A percentile compares a stretch with the other conserved stretches of the same genome.
These are phyloP conservation scores for Aradophagus sp. DNA, from an alignment of 1,140 invertebrate species.

Conservation along the genomic window DNA sequence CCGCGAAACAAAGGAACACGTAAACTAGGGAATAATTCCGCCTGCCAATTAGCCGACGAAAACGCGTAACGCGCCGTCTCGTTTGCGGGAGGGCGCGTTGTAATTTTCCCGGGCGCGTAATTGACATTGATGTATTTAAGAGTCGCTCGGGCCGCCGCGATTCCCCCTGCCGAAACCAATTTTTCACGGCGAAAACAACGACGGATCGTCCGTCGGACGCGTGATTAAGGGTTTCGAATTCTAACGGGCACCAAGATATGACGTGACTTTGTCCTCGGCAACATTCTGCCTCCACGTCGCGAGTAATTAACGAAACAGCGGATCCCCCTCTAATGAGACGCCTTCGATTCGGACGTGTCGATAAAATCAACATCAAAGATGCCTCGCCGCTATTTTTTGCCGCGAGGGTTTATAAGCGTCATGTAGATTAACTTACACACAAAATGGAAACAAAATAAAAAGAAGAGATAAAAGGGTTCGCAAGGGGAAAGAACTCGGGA, in stretches of 20 bases:
- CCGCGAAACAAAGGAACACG: slow-evolving; percentile 19
- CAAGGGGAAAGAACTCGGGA: no score
- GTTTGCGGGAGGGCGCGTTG: slow-evolving; percentile 20
- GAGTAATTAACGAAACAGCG: no score
- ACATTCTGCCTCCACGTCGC: no score
- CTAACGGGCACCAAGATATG: slow-evolving; percentile 1
- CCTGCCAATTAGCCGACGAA: slow-evolving; percentile 39
- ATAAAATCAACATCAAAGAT: no score
- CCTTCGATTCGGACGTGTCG: no score
- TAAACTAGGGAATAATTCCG: slow-evolving; percentile 32
- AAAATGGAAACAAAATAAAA: no score
- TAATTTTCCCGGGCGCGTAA: slow-evolving; percentile 39
- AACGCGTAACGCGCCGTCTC: slow-evolving; percentile 17
- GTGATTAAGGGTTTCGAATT: slow-evolving; percentile 7
- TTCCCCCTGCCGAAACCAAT: slow-evolving; percentile 21
- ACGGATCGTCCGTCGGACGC: neutral
- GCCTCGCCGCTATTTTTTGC: no score
- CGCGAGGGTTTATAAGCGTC: no score
- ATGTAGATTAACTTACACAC: no score
- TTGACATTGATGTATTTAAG: slow-evolving; percentile 49
- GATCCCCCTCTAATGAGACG: no score
- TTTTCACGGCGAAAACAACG: slow-evolving; percentile 16
- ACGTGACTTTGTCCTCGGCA: slow-evolving; percentile 7
- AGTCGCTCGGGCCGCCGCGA: slow-evolving; percentile 1
- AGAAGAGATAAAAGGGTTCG: no score